Conservation (phyloP, 2,113 vertebrate species). For the Pachycephala philippinensis region DNA sequence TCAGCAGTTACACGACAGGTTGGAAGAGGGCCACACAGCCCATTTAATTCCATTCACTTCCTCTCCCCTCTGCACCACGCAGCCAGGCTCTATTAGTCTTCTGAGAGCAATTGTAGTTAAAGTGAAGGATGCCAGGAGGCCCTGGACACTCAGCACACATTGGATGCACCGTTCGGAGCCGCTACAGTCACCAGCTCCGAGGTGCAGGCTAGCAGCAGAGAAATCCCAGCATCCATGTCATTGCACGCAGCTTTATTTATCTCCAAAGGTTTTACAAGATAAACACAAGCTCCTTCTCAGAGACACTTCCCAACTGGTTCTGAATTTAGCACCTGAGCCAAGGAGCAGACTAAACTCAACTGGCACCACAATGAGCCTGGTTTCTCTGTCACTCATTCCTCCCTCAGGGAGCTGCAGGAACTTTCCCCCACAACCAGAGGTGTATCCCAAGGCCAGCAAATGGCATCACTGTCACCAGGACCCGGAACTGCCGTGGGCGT, state of each 20-base stretch:
- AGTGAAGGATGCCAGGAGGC: neutral
- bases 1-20: neutral
- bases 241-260: neutral
- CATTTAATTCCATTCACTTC: slow-evolving; percentile 37
- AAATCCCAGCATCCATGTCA: neutral
- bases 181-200: neutral
- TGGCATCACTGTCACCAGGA: neutral
- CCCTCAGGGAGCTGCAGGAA: neutral
- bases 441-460: neutral
- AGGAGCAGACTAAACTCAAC: neutral
- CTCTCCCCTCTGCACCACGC: neutral
- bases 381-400: neutral
- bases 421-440: neutral
- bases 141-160: neutral
- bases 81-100: neutral
- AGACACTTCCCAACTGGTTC: neutral
- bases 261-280: neutral
- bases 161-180: neutral
- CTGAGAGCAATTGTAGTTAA: slow-evolving; percentile 30
- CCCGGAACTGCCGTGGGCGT: rapidly evolving
- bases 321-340: neutral
- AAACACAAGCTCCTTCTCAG: neutral
- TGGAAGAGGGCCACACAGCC: neutral
- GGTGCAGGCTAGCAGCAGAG: neutral
- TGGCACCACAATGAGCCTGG: neutral